Evolutionary conservation across 2,113 vertebrate genomes (phyloP).

Genomic region (Euleptes europaea): DNA sequence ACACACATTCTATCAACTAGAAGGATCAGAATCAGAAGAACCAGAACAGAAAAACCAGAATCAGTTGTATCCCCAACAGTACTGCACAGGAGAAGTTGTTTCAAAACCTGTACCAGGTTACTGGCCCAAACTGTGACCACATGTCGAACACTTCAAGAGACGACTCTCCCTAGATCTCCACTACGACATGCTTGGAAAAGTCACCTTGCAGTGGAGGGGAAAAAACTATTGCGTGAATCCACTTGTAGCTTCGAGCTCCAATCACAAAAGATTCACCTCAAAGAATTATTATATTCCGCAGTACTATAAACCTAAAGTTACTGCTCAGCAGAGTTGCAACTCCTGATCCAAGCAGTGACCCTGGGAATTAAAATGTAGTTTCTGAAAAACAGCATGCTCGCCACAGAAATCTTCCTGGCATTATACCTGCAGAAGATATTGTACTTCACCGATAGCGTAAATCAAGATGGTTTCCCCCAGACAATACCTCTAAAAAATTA

Average conservation of each 20-base stretch:
- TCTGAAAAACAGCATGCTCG: conserved; percentile 1
- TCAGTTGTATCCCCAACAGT: too few species aligned
- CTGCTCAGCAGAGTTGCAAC: conserved; percentile 49
- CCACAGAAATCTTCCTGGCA: conserved; percentile 26
- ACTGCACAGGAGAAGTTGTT: not conserved
- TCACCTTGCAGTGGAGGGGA: not conserved
- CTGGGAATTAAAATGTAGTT: conserved; percentile 41
- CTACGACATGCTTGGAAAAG: not conserved
- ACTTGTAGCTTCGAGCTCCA: not conserved
- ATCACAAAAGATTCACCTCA: conserved; percentile 42
- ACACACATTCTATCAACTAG: too few species aligned
- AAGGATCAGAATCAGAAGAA: too few species aligned
- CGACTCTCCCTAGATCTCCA: not conserved
- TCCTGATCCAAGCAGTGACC: conserved; percentile 45
- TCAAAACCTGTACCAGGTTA: not conserved
- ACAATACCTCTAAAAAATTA: not conserved
- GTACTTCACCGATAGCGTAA: not conserved
- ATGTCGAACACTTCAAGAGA: not conserved
- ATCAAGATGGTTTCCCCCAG: conserved; percentile 5
- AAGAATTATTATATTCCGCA: conserved; percentile 48
- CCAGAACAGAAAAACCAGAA: too few species aligned
- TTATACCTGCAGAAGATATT: conserved; percentile 3
- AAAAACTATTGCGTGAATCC: not conserved
- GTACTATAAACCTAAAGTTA: conserved; percentile 48
- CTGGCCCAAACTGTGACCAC: not conserved